These are phyloP conservation scores for Drosophila diplacantha DNA, from an alignment of 2,888 invertebrate species.

Conservation along the genomic window DNA sequence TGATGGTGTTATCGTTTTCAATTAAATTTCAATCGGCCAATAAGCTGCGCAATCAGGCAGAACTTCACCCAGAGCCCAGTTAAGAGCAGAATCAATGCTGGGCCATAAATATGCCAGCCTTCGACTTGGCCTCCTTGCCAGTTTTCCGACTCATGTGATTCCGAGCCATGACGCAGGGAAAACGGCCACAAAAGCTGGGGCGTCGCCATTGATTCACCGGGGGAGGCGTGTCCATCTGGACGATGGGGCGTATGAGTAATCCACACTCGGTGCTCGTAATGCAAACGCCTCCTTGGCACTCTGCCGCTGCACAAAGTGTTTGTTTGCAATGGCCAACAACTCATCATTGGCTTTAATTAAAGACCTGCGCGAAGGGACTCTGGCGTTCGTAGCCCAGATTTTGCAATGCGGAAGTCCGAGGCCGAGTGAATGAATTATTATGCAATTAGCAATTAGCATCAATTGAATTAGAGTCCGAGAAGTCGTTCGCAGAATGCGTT, in stretches of 20 bases:
- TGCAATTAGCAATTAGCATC: constrained; percentile 74
- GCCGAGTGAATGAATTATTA: constrained; percentile 66
- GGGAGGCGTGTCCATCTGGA: constrained; percentile 27
- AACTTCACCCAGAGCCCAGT: constrained; percentile 22
- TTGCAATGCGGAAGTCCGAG: constrained; percentile 64
- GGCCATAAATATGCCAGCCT: constrained; percentile 34
- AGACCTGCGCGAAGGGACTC: constrained; percentile 41
- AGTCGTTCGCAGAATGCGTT: constrained; percentile 19
- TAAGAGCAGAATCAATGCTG: constrained; percentile 28
- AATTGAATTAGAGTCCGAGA: constrained; percentile 56
- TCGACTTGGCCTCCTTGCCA: constrained; percentile 28
- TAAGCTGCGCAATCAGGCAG: constrained; percentile 12
- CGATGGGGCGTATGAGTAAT: constrained; percentile 66
- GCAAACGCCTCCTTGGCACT: constrained; percentile 47
- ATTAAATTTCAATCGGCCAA: constrained; percentile 15
- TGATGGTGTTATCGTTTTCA: neutral
- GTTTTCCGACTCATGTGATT: constrained; percentile 31
- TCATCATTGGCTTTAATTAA: constrained; percentile 59
- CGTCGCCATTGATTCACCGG: constrained; percentile 31
- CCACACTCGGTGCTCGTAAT: constrained; percentile 38
- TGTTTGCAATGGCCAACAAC: constrained; percentile 25
- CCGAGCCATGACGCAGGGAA: constrained; percentile 29
- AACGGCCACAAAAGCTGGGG: constrained; percentile 20
- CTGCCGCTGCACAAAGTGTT: constrained; percentile 14
- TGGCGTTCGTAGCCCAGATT: constrained; percentile 56